Base-by-base conservation (phyloP, 2,797 vertebrate genomes). In the Clarias laeviceps region DNA sequence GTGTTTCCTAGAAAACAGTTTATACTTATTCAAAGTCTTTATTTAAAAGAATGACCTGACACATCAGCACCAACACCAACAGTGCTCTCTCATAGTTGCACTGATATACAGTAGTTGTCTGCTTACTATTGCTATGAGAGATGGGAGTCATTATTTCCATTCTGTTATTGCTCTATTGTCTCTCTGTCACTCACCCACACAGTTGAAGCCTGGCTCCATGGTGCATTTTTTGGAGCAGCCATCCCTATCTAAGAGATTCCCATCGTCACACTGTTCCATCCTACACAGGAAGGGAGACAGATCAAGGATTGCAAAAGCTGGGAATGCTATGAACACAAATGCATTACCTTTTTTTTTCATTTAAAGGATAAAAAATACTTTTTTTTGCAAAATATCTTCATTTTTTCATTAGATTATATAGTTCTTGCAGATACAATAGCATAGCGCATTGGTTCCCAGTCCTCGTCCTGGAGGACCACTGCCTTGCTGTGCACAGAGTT, bases 251-350 rank as follows among this genome's bases (percentile, higher is more conserved):
- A 98, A 66, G 86, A 98, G 93, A 88, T 97, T 96, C 17, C 94
- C 94, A 82, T 99, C 98, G 77, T 99, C 98, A 37, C 98, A 99
- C 88, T 97, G 95, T 76, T 99, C 98, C 59, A 91, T 94, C 93
- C 98, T 99, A 72, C 56, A 88, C 54, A 83, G 80, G n/a, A 50
- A 59, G 80, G 62, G 34, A 74, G 40, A 82, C 40, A 32, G 29
- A 66, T 80, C 59, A 82, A 37, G 45, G 17, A 37, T 87, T 84
- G 82, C 40, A 29, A 45, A 62, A 73, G 76, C 29, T 78, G 18
- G 1, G 34, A 59, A 77, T 59, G 15, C 5, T 17, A 57, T 76
- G 73, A 8, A 57, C n/a, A 32, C n/a, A 74, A 56, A 29, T 4
- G 11, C 73, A 76, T 32, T 34, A 24, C 20, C 20, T 34, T 76